Evolutionary conservation across 1,140 invertebrate genomes (phyloP).

Genomic region (Spodoptera litura): DNA sequence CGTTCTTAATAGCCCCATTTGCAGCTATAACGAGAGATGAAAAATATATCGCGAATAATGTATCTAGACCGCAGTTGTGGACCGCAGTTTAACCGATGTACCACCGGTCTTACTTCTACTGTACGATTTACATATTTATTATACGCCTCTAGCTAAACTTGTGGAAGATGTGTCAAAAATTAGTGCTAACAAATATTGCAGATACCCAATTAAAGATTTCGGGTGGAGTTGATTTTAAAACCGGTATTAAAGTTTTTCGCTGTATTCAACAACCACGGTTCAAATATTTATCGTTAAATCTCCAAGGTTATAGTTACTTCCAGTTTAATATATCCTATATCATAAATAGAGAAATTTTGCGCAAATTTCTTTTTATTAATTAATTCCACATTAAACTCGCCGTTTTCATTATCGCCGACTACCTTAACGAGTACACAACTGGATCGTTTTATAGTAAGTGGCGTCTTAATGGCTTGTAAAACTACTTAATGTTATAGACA

Average conservation of each 20-base stretch:
- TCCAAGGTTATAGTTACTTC: too few relatives aligned
- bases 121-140: constrained; percentile 8
- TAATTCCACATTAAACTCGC: constrained; percentile 3
- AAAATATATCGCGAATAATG: constrained; percentile 55
- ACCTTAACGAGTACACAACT: constrained; percentile 11
- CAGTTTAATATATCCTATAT: background rate
- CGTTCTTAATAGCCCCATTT: constrained; percentile 43
- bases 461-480: constrained; percentile 4
- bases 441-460: constrained; percentile 18
- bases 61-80: constrained; percentile 56
- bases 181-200: too few relatives aligned
- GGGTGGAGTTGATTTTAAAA: too few relatives aligned
- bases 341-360: background rate
- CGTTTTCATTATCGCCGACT: constrained; percentile 9
- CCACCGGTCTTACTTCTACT: constrained; percentile 15
- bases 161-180: background rate
- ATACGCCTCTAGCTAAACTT: background rate
- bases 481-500: background rate
- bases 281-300: too few relatives aligned
- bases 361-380: constrained; percentile 8
- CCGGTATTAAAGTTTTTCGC: too few relatives aligned
- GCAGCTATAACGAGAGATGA: constrained; percentile 56
- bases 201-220: too few relatives aligned
- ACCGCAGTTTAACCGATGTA: constrained; percentile 50
- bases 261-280: too few relatives aligned